Evolutionary conservation across 2,888 invertebrate genomes (phyloP).

Genomic region (Galerucella calmariensis): DNA sequence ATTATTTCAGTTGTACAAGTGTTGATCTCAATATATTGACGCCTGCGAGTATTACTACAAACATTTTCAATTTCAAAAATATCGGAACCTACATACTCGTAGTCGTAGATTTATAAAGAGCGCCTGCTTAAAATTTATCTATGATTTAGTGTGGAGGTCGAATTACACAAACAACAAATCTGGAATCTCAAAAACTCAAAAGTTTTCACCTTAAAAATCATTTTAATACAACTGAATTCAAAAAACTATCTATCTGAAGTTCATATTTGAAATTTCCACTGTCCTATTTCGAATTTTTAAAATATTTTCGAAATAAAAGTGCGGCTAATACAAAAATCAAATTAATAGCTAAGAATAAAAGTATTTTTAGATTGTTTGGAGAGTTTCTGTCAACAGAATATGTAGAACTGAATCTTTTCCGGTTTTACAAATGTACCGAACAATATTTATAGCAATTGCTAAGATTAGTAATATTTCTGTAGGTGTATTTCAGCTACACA

Average conservation of each 20-base stretch:
- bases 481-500: neutral
- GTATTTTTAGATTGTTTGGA: conserved; percentile 21
- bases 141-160: too few species aligned
- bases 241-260: too few species aligned
- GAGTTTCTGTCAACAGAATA: conserved; percentile 8
- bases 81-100: too few species aligned
- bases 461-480: neutral
- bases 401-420: conserved; percentile 5
- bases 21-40: neutral
- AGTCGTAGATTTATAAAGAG: too few species aligned
- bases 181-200: too few species aligned
- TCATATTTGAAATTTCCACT: too few species aligned
- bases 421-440: conserved; percentile 7
- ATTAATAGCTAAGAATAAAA: conserved; percentile 14
- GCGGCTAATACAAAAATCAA: conserved; percentile 14
- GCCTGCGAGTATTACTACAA: neutral
- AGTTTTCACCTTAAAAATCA: too few species aligned
- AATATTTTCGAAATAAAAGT: neutral
- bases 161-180: too few species aligned
- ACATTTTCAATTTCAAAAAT: neutral
- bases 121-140: too few species aligned
- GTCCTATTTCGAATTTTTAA: neutral
- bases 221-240: too few species aligned
- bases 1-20: neutral
- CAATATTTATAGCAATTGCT: conserved; percentile 2